phyloP scores from a whole-genome alignment of 2,113 vertebrate genomes.

The Toxostoma redivivum region DNA sequence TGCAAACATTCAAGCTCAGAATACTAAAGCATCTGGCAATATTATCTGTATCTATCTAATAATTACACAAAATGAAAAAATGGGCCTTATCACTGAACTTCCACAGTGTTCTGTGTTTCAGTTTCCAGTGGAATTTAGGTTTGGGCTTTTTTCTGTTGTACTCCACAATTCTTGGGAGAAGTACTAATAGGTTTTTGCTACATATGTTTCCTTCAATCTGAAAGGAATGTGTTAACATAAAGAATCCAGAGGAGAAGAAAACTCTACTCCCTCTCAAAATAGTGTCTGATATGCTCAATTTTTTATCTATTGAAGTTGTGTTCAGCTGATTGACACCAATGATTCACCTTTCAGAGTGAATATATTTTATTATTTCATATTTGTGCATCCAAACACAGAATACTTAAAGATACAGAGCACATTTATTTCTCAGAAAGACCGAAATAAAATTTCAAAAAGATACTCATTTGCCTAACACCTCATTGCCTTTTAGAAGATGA shows the following conservation, averaged over 20 bases:
- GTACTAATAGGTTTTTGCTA: neutral
- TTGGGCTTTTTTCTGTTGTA: neutral
- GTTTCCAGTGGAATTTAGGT: neutral
- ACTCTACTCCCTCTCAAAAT: neutral
- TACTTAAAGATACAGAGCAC: neutral
- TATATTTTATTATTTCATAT: neutral
- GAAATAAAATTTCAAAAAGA: neutral
- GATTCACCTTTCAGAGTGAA: neutral
- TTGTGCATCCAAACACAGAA: neutral
- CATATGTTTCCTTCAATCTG: neutral
- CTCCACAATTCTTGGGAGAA: neutral
- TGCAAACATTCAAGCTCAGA: neutral
- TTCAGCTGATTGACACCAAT: neutral
- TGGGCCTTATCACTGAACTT: neutral
- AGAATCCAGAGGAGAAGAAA: neutral
- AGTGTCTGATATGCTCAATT: neutral
- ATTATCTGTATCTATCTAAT: neutral
- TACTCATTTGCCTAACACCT: neutral
- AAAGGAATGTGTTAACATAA: neutral
- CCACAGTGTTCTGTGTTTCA: neutral
- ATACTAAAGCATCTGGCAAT: neutral
- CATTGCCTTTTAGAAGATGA: neutral
- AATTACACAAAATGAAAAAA: neutral
- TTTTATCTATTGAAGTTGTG: neutral
- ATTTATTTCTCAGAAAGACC: neutral